These are phyloP conservation scores for Ophiothrix spiculata DNA, from an alignment of 35 echinoderm and acorn worm species.

Conservation along the genomic window DNA sequence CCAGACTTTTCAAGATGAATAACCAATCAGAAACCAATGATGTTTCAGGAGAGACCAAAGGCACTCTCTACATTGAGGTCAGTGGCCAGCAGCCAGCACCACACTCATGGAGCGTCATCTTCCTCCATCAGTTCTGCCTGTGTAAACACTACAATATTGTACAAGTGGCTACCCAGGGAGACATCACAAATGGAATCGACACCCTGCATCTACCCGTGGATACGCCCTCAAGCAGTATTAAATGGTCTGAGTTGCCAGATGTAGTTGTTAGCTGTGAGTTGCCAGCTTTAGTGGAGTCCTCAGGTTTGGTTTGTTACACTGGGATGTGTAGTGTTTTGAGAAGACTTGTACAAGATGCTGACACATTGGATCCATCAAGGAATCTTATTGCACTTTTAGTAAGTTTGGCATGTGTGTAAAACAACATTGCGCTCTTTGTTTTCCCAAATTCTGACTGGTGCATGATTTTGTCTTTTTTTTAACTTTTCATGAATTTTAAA, in stretches of 20 bases:
- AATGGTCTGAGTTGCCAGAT: not conserved
- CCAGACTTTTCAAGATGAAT: too few species aligned
- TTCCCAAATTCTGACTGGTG: too few species aligned
- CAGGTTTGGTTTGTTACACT: conserved; percentile 25
- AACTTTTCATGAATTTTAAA: too few species aligned
- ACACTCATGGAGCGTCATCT: not conserved
- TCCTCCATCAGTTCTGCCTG: conserved; percentile 11
- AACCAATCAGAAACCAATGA: too few species aligned
- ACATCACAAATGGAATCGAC: not conserved
- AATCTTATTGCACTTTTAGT: conserved; percentile 33
- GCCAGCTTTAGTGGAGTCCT: conserved; percentile 14
- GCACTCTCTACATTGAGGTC: not conserved
- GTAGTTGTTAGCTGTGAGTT: conserved; percentile 39
- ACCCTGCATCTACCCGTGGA: not conserved
- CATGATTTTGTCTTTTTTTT: too few species aligned
- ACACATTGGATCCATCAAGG: conserved; percentile 15
- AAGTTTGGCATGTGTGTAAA: conserved; percentile 10
- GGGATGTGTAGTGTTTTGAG: conserved; percentile 37
- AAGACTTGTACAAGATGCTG: conserved; percentile 21
- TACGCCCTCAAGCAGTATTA: not conserved
- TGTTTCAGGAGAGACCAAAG: not conserved
- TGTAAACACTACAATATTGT: not conserved
- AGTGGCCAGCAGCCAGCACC: not conserved
- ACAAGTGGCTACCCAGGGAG: not conserved
- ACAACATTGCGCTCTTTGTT: too few species aligned